Percentiles rank a stretch among this genome's conserved stretches.
Conservation (phyloP, 2,797 vertebrate genomes). For the Crenichthys baileyi region DNA sequence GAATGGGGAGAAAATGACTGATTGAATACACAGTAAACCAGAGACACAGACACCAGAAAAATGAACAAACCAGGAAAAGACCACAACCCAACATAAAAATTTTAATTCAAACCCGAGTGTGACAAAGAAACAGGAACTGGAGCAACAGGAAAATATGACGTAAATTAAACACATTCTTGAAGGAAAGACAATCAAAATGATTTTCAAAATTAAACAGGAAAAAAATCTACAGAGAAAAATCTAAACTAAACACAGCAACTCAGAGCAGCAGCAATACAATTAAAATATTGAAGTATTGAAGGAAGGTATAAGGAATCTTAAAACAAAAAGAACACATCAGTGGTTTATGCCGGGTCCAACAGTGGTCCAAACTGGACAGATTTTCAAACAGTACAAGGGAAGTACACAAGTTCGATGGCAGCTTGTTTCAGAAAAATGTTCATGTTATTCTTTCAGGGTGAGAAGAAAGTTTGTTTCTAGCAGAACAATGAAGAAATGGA, state of each 20-base stretch:
- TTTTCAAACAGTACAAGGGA: too few relatives aligned
- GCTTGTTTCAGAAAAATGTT: too few relatives aligned
- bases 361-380: not conserved
- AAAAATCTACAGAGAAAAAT: not conserved
- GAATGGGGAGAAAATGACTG: not conserved
- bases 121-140: not conserved
- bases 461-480: too few relatives aligned
- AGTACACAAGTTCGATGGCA: too few relatives aligned
- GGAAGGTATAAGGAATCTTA: too few relatives aligned
- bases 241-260: not conserved
- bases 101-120: not conserved
- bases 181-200: not conserved
- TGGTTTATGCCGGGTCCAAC: not conserved
- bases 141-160: not conserved
- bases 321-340: too few relatives aligned
- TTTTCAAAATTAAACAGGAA: not conserved
- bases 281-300: too few relatives aligned
- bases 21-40: not conserved
- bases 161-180: not conserved
- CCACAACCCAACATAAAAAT: not conserved
- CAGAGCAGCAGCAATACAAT: not conserved
- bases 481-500: too few relatives aligned
- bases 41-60: not conserved
- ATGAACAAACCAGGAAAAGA: not conserved
- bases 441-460: too few relatives aligned